Percentiles rank a stretch among this genome's conserved stretches.
phyloP scores from a whole-genome alignment of 1,140 invertebrate species.

The Drosophila sucinea region DNA sequence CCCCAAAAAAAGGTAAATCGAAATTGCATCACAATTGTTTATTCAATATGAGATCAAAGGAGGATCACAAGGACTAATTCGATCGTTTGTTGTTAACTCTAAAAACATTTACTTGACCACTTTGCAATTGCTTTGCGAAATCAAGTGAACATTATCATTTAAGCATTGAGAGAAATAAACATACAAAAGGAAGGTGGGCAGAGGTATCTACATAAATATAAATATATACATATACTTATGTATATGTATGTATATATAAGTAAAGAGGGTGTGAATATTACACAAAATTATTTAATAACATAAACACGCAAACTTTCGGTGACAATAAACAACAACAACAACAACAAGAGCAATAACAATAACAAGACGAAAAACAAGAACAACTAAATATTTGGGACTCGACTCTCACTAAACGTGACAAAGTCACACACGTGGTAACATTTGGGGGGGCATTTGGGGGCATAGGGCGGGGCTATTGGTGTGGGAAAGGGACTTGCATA shows the following conservation, averaged over 20 bases:
- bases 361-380: background rate
- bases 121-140: too few relatives aligned
- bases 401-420: slow-evolving; percentile 16
- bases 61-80: too few relatives aligned
- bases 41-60: too few relatives aligned
- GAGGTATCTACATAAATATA: background rate
- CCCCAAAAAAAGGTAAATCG: too few relatives aligned
- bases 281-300: slow-evolving; percentile 72
- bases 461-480: background rate
- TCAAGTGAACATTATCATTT: background rate
- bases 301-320: slow-evolving; percentile 65
- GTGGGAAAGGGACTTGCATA: slow-evolving; percentile 31
- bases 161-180: background rate
- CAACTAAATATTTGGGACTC: slow-evolving; percentile 12
- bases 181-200: background rate
- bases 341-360: slow-evolving; percentile 1
- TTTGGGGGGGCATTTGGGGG: background rate
- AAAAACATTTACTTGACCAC: too few relatives aligned
- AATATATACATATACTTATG: slow-evolving; percentile 3
- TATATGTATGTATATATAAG: slow-evolving; percentile 32
- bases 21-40: too few relatives aligned
- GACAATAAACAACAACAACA: slow-evolving; percentile 56
- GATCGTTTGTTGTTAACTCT: too few relatives aligned
- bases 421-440: slow-evolving; percentile 14
- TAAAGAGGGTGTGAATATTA: slow-evolving; percentile 54